Evolutionary conservation across 1,140 invertebrate species (phyloP), one percentile per base, ranked within the genome.

Genomic region (Orchestia grillus): DNA sequence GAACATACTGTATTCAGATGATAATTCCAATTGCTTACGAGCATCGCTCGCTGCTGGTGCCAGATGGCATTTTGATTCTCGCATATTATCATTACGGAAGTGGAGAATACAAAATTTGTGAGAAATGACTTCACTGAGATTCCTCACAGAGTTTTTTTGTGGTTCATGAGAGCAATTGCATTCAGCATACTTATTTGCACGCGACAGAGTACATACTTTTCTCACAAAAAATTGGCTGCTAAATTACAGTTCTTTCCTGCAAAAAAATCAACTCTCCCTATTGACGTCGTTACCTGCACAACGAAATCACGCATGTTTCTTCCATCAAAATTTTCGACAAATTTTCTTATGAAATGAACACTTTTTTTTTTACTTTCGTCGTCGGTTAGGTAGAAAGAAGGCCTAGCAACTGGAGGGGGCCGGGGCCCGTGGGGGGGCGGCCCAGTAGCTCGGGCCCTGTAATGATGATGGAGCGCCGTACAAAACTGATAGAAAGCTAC

Each of bases 401-500:
- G 88, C 88, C 43, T 41, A 90, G 88, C n/a, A 42, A 41, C 88
- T 11, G 88, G 28, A 42, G 88, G 43, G 88, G 88, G 88, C 41
- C 42, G 88, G 88, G 88, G 19, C 19, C 6, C 19, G 47, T 53
- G 19, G 47, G 42, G 88, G 88, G 8, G 43, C n/a, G 43, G 43
- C 88, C 62, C 19, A 8, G 62, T 77, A 77, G 62, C 88, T 90
- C 88, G 88, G 47, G 43, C 88, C 41, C 88, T 90, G 92, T 94
- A 94, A 94, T 94, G 92, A 94, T 94, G 92, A 94, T 94, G 92
- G 92, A 94, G 92, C 40, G 92, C 43, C 92, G 43, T n/a, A 40
- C 92, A 94, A 94, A 94, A 94, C 92, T 94, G 92, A 94, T 94
- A 94, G 92, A 94, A 94, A 94, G 92, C 92, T 94, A 94, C 92